These are phyloP conservation scores for Hyles vespertilio DNA, from an alignment of 1,140 invertebrate species.

Conservation along the genomic window DNA sequence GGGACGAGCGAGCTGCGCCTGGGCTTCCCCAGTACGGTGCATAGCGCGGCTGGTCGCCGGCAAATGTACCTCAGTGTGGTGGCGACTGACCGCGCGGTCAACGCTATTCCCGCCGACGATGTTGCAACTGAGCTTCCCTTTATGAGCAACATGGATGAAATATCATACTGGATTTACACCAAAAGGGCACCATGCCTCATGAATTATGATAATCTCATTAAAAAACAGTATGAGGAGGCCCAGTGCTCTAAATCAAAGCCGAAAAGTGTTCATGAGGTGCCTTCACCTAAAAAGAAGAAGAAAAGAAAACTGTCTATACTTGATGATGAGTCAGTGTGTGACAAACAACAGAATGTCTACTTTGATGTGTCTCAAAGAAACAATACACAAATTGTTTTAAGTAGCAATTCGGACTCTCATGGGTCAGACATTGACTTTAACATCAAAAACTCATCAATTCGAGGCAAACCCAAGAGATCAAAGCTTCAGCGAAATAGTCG, in stretches of 20 bases:
- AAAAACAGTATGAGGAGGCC: slow-evolving; percentile 43
- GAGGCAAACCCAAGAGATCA: slow-evolving; percentile 38
- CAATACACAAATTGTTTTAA: slow-evolving; percentile 26
- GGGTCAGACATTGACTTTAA: slow-evolving; percentile 56
- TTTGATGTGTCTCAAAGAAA: slow-evolving; percentile 47
- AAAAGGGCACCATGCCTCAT: slow-evolving; percentile 62
- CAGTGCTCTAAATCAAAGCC: slow-evolving; percentile 43
- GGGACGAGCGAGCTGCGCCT: slow-evolving; percentile 26
- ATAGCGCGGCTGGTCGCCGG: slow-evolving; percentile 22
- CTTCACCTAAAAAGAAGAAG: slow-evolving; percentile 49
- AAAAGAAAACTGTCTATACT: slow-evolving; percentile 51
- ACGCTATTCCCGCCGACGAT: not conserved
- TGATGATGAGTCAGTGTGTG: slow-evolving; percentile 49
- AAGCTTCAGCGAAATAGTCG: slow-evolving; percentile 42
- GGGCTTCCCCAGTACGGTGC: slow-evolving; percentile 31
- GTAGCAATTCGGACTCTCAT: slow-evolving; percentile 39
- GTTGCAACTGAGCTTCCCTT: slow-evolving; percentile 33
- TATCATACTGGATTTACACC: slow-evolving; percentile 62
- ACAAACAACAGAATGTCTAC: slow-evolving; percentile 54
- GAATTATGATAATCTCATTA: slow-evolving; percentile 54
- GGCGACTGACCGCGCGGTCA: slow-evolving; percentile 6
- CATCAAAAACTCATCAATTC: slow-evolving; percentile 44
- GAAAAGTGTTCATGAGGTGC: slow-evolving; percentile 33
- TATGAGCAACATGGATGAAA: slow-evolving; percentile 68
- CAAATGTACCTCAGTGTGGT: slow-evolving; percentile 15